Evolutionary conservation across 2,888 invertebrate genomes (phyloP).

Genomic region (Desoria tigrina): DNA sequence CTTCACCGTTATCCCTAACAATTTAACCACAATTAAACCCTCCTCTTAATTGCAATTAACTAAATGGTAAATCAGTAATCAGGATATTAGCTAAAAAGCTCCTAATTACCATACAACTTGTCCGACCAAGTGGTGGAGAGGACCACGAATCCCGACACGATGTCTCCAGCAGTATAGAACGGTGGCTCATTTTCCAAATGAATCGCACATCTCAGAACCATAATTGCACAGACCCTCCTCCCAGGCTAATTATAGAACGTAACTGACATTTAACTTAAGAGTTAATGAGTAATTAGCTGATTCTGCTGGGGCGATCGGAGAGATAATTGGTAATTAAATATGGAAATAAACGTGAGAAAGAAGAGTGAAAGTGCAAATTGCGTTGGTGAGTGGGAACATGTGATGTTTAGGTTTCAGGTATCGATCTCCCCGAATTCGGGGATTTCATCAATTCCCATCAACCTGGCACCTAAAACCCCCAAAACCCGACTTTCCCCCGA

Average conservation of each 20-base stretch:
- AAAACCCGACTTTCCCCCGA: too few species aligned
- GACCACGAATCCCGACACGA: slow-evolving; percentile 27
- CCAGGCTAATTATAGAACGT: too few species aligned
- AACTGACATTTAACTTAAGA: too few species aligned
- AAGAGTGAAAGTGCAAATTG: too few species aligned
- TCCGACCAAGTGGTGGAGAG: slow-evolving; percentile 28
- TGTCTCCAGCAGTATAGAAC: slow-evolving; percentile 26
- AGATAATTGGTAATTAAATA: too few species aligned
- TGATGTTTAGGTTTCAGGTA: slow-evolving; percentile 5
- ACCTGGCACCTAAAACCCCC: too few species aligned
- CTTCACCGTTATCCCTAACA: slow-evolving; percentile 29
- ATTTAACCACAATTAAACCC: too few species aligned
- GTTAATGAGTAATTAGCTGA: too few species aligned
- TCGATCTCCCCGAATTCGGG: slow-evolving; percentile 7
- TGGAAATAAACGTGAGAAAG: too few species aligned
- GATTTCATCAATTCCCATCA: neutral
- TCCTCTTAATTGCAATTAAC: neutral
- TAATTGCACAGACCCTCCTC: too few species aligned
- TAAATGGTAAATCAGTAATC: too few species aligned
- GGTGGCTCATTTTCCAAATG: slow-evolving; percentile 25
- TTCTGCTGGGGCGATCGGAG: too few species aligned
- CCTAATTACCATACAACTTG: slow-evolving; percentile 28
- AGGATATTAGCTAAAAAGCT: neutral
- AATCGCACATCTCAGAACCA: slow-evolving; percentile 32
- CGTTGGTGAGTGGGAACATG: neutral